Percentiles rank a stretch among this genome's conserved stretches.
Conservation (phyloP, 2,888 invertebrate genomes). For the Drosophila barbarae region DNA sequence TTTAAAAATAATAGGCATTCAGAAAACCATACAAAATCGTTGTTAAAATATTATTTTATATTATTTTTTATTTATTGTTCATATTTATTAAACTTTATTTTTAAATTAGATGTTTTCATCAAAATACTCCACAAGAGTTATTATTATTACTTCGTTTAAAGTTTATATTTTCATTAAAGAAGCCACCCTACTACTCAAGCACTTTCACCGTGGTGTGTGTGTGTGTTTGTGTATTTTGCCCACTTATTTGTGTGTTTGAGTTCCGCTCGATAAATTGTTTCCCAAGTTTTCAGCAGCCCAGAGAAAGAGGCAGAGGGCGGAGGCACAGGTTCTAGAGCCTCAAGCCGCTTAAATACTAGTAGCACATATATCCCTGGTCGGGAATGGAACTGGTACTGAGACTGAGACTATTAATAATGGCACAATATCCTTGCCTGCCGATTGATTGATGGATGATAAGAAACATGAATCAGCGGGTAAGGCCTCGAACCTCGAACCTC, state of each 20-base stretch:
- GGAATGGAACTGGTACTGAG: conserved; percentile 5
- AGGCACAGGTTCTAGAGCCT: conserved; percentile 1
- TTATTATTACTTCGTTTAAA: neutral
- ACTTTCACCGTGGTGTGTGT: conserved; percentile 11
- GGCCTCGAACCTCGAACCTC: conserved; percentile 7
- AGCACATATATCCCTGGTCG: conserved; percentile 9
- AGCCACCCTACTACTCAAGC: conserved; percentile 16
- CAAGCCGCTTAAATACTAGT: conserved; percentile 39
- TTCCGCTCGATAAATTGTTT: conserved; percentile 56
- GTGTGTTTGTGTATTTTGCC: conserved; percentile 19
- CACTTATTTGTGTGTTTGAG: conserved; percentile 33
- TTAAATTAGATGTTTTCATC: neutral
- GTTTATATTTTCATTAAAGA: neutral
- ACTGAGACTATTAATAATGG: conserved; percentile 57
- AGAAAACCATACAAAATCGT: no score
- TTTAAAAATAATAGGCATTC: no score
- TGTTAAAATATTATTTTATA: neutral
- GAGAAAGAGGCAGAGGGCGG: neutral
- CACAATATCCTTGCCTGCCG: conserved; percentile 50
- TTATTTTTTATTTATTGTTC: neutral
- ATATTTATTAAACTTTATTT: no score
- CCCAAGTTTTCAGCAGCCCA: conserved; percentile 36
- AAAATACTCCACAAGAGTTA: neutral
- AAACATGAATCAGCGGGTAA: conserved; percentile 40
- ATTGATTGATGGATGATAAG: conserved; percentile 68